These are phyloP conservation scores for Spatula clypeata DNA, from an alignment of 2,797 vertebrate species.

Conservation along the genomic window DNA sequence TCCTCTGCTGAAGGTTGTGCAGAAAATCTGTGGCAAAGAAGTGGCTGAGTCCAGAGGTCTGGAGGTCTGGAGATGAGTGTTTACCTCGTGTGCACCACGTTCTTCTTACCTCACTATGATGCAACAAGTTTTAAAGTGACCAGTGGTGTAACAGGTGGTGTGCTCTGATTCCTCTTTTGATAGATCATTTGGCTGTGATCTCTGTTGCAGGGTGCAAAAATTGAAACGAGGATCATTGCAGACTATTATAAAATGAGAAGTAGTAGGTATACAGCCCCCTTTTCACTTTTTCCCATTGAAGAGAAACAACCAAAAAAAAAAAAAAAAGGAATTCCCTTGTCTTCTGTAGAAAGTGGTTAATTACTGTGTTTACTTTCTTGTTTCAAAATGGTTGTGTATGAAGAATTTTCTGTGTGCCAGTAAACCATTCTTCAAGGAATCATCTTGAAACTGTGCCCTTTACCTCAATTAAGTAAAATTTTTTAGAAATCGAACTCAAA, in stretches of 20 bases:
- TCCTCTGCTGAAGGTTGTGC: not conserved
- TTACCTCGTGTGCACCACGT: rapidly evolving
- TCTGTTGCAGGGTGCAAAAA: conserved; percentile 45
- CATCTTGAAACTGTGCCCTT: not conserved
- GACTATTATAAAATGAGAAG: conserved; percentile 13
- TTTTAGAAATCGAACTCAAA: conserved; percentile 2
- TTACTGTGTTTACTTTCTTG: not conserved
- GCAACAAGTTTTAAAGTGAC: conserved; percentile 59
- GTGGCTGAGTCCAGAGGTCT: not conserved
- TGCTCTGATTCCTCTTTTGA: conserved; percentile 43
- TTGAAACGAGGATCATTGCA: conserved; percentile 34
- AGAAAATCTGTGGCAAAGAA: not conserved
- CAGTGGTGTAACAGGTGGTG: conserved; percentile 18
- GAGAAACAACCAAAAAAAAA: not conserved
- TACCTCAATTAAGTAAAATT: not conserved
- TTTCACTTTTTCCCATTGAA: not conserved
- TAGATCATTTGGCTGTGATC: conserved; percentile 47
- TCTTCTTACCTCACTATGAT: conserved; percentile 26
- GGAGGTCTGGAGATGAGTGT: not conserved
- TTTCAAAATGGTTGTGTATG: not conserved
- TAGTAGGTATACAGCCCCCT: not conserved
- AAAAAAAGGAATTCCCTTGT: not conserved
- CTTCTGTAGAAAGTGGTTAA: not conserved
- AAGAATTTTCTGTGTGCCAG: not conserved
- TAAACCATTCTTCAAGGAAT: not conserved